Percentiles rank a stretch among this genome's conserved stretches.
Conservation (phyloP, 2,888 invertebrate genomes). For the Bhutanitis thaidina region DNA sequence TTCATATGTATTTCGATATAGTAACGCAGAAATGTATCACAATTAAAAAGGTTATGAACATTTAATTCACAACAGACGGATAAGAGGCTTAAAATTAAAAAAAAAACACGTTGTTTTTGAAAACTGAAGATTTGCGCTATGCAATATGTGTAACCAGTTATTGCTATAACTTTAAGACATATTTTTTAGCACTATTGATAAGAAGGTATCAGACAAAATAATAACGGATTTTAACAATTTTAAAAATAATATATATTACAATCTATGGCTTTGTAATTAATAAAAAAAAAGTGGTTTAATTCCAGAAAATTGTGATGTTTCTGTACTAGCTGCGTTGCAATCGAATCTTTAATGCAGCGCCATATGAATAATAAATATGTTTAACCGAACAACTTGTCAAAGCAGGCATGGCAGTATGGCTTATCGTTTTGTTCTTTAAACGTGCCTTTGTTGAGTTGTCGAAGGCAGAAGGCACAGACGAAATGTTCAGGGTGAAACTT, state of each 20-base stretch:
- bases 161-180: too few species aligned
- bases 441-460: slow-evolving; percentile 98
- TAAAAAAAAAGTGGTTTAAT: neutral
- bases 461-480: slow-evolving; percentile 99
- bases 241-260: too few species aligned
- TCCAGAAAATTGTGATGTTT: neutral
- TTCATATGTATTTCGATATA: too few species aligned
- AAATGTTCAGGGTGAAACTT: slow-evolving; percentile 99
- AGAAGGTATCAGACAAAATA: too few species aligned
- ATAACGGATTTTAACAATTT: too few species aligned
- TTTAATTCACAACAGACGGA: too few species aligned
- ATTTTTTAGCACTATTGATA: too few species aligned
- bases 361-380: neutral
- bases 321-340: neutral
- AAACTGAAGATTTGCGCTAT: too few species aligned
- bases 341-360: neutral
- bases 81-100: too few species aligned
- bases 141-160: too few species aligned
- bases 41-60: neutral
- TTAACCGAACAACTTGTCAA: slow-evolving; percentile 97
- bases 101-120: too few species aligned
- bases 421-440: slow-evolving; percentile 99
- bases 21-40: neutral
- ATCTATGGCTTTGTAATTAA: too few species aligned
- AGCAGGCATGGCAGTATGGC: slow-evolving; percentile 98